A percentile compares a stretch with the other conserved stretches of the same genome.
Evolutionary conservation across 2,888 invertebrate genomes (phyloP).

Genomic region (Mamestra brassicae): DNA sequence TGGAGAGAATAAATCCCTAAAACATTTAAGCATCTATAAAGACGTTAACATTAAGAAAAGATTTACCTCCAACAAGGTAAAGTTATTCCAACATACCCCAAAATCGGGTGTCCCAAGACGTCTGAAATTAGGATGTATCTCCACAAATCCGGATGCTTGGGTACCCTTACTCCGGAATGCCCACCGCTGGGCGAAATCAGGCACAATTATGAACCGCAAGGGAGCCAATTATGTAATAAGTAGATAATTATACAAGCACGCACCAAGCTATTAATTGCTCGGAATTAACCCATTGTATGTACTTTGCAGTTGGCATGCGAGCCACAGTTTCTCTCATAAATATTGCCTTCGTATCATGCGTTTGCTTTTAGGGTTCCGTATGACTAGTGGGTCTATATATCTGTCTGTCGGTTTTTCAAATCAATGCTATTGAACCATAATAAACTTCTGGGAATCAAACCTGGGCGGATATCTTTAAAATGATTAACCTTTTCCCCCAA

Average conservation of each 20-base stretch:
- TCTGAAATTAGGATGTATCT: constrained; percentile 34
- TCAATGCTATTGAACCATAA: no score
- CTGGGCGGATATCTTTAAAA: no score
- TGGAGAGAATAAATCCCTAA: neutral
- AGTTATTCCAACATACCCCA: constrained; percentile 11
- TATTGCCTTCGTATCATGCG: constrained; percentile 33
- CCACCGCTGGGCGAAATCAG: constrained; percentile 54
- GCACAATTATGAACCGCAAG: constrained; percentile 62
- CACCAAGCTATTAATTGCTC: constrained; percentile 57
- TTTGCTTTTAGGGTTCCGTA: constrained; percentile 12
- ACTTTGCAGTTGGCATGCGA: constrained; percentile 37
- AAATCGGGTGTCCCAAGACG: constrained; percentile 14
- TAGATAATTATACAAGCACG: constrained; percentile 61
- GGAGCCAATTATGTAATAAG: constrained; percentile 63
- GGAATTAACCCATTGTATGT: constrained; percentile 56
- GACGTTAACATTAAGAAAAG: neutral
- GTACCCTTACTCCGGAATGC: constrained; percentile 31
- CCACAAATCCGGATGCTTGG: constrained; percentile 26
- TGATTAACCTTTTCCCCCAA: neutral
- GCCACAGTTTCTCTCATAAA: constrained; percentile 50
- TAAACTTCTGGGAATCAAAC: no score
- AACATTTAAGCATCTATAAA: neutral
- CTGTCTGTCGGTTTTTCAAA: neutral
- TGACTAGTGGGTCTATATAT: no score
- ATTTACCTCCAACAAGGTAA: neutral